Base-by-base conservation (phyloP, 2,888 invertebrate genomes). In the Hipparchia sbordonii region DNA sequence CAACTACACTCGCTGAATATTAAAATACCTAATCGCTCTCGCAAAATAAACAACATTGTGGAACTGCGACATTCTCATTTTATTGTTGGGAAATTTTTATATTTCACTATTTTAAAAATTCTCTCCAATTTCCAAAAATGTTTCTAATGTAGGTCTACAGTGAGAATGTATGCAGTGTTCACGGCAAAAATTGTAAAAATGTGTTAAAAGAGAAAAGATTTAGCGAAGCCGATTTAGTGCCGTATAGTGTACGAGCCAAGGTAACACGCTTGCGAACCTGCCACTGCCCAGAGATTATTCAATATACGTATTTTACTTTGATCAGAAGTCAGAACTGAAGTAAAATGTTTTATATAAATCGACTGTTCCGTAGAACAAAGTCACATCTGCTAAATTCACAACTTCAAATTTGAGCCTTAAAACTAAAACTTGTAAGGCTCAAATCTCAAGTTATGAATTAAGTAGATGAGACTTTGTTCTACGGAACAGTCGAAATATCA, bases 1-100 rank as follows among this genome's bases (percentile, higher is more conserved):
- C 45, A 8, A 56, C n/a, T 54, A 54, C 66, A 45, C 66, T 12
- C 66, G 66, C 39, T 45, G 66, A 66, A 66, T 66, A 54, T 66
- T 66, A 54, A 66, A 66, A 54, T 56, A 66, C 54, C n/a, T 52
- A 62, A 13, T 62, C 13, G 13, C 13, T 23, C 33, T 12, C 8
- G 7, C 54, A 54, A 39, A 48, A 48, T 63, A 23, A 13, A 48
- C 48, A 23, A 48, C 48, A 23, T 48, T 51, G 23, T 10, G 6
- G 10, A 48, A 9, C 48, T 0, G 6, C 57, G 4, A 57, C 57
- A 23, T 7, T 6, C n/a, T 56, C 13, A 56, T 2, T 56, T 56
- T 56, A 13, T 2, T 7, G 5, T 56, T 56, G 7, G n/a, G 0
- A 56, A 13, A 13, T 56, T 48, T 7, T 48, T 2, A 8, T 48